Base-by-base conservation (phyloP, 2,888 invertebrate species). In the Dichetophora obliterata region DNA sequence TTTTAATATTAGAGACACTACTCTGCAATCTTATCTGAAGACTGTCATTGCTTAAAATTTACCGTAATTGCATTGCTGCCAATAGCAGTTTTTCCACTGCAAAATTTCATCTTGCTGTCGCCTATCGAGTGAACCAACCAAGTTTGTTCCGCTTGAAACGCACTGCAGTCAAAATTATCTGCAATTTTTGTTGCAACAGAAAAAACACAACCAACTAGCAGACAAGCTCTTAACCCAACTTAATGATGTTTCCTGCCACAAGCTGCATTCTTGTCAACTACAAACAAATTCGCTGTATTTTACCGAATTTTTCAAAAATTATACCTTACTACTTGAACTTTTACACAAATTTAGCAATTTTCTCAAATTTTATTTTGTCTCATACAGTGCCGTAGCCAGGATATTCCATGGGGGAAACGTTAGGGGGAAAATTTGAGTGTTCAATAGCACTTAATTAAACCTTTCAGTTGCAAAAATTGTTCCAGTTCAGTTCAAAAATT, bases 341-440 rank as follows among this genome's bases (percentile, higher is more conserved):
- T 50, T 11, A 11, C 48, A 69, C 50, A 50, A 52, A 50, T 70
- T 19, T 57, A 5, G 54, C 19, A 11, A 43, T 43, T 43, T 22
- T 5, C 31, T 16, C n/a, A 54, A 54, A 70, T 16, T 70, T 34
- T 27, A 14, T 27, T 68, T 70, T 54, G 54, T 34, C 52, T n/a
- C 50, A 54, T 70, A 24, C 70, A 69, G n/a, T n/a, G n/a, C n/a
- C n/a, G n/a, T n/a, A n/a, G n/a, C n/a, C n/a, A n/a, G n/a, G n/a
- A 69, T 69, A 52, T 69, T 31, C 69, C 50, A 24, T 34, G 34
- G 34, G 63, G n/a, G n/a, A n/a, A n/a, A n/a, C n/a, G n/a, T n/a
- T n/a, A n/a, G n/a, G n/a, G n/a, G n/a, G n/a, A n/a, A n/a, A n/a
- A n/a, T n/a, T 31, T 31, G 31, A 31, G 31, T 31, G 31, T 5